Conservation (phyloP, 2,888 invertebrate genomes). For the Icerya purchasi region DNA sequence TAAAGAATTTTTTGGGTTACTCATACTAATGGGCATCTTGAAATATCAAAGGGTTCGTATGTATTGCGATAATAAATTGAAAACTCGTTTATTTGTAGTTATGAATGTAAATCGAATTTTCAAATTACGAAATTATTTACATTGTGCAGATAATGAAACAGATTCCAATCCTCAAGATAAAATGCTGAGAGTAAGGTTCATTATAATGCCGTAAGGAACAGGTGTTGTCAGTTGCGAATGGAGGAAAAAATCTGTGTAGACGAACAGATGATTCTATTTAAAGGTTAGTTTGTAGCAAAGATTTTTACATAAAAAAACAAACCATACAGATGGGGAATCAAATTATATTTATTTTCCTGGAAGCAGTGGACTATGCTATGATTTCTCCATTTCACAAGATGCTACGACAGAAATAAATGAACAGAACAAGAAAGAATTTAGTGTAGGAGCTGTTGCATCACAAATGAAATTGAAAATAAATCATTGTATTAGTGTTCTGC, state of each 20-base stretch:
- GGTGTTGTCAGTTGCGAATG: neutral
- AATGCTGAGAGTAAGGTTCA: neutral
- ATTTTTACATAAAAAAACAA: constrained; percentile 18
- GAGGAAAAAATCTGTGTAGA: neutral
- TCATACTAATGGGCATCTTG: neutral
- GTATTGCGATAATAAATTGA: neutral
- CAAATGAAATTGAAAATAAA: too few relatives aligned
- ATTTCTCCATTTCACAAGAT: constrained; percentile 21
- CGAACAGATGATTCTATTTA: constrained; percentile 22
- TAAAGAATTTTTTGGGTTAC: neutral
- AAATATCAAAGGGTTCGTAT: neutral
- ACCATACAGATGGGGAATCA: constrained; percentile 21
- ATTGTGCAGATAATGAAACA: neutral
- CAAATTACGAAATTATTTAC: neutral
- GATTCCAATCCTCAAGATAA: neutral
- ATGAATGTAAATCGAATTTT: neutral
- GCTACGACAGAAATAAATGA: constrained; percentile 9
- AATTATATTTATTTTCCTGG: constrained; percentile 22
- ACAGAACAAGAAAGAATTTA: neutral
- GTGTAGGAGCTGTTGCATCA: neutral
- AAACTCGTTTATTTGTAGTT: neutral
- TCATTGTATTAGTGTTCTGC: too few relatives aligned
- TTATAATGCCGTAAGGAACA: constrained; percentile 2
- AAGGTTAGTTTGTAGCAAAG: constrained; percentile 17
- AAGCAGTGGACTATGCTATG: constrained; percentile 18